Base-by-base conservation (phyloP, 92 coral and sea anemone species). In the Muricea muricata region DNA sequence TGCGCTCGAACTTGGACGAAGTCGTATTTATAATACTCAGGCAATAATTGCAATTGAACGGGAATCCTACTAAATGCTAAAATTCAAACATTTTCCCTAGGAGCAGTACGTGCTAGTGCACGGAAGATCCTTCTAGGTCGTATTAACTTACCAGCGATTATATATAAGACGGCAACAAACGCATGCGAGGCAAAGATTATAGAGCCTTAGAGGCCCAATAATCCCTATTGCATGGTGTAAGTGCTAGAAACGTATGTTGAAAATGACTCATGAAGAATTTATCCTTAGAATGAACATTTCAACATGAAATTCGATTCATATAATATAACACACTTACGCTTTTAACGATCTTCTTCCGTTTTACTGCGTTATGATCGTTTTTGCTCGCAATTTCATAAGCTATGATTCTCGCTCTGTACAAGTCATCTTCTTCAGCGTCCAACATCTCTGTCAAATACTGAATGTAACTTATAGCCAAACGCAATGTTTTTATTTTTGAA, bases 391-490 rank as follows among this genome's bases (percentile, higher is more conserved):
- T 87, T 87, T 95, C 98, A 46, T 89, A 90, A 50, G 86, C 97
- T 88, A 95, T 93, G 85, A 88, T 91, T 87, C 86, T 92, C 61
- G 82, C 91, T 55, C 87, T 91, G 52, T 95, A 86, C 33, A 90
- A 90, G 2, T 97, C 97, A 7, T 91, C 98, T 57, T 95, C 93
- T 81, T 90, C 96, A 28, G 91, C 97, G 55, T 94, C 98, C 58
- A 95, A 90, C 48, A 95, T 89, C 50, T 95, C 98, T 87, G 86
- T 93, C 81, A 95, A 78, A 73, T 93, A 95, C 47, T 92, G 92
- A 81, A 95, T 95, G 66, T 95, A 95, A 77, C 98, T 93, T 41
- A 95, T 95, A 17, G 98, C 98, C 2, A 95, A 85, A 73, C 98
- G 93, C 63, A 95, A 84, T 11, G 98, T 95, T 76, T 95, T 95